These are phyloP conservation scores for Oophaga sylvatica DNA, from an alignment of 2,797 vertebrate genomes.

Conservation along the genomic window DNA sequence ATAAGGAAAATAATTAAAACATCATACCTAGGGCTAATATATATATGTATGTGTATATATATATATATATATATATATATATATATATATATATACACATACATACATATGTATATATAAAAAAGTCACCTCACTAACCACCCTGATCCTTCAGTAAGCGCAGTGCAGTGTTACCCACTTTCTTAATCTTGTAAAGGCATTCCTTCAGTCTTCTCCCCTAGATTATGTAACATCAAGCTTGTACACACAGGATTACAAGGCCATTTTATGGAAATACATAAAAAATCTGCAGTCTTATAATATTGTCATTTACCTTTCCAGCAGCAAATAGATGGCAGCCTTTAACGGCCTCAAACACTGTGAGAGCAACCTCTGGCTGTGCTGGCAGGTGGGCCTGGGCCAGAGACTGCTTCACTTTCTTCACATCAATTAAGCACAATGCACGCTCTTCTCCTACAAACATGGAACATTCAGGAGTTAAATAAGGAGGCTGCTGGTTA, in stretches of 20 bases:
- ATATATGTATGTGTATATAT: no score
- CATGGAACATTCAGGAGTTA: conserved; percentile 6
- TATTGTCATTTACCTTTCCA: conserved; percentile 81
- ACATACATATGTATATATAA: no score
- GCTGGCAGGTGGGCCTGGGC: conserved; percentile 94
- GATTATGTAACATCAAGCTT: neutral
- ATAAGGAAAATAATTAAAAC: no score
- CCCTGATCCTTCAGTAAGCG: no score
- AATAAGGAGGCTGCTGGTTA: neutral
- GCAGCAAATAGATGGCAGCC: conserved; percentile 96
- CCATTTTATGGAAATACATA: neutral
- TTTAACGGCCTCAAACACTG: conserved; percentile 94
- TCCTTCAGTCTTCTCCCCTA: neutral
- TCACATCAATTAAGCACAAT: conserved; percentile 92
- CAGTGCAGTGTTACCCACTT: neutral
- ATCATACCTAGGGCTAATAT: no score
- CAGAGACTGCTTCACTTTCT: conserved; percentile 94
- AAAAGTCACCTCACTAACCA: no score
- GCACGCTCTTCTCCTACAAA: conserved; percentile 91
- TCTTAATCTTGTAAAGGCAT: neutral
- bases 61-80: no score
- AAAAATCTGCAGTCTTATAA: neutral
- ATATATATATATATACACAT: no score
- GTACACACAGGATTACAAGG: neutral
- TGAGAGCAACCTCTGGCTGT: conserved; percentile 89